Evolutionary conservation across 1,140 invertebrate species (phyloP).

Genomic region (Bombus balteatus): DNA sequence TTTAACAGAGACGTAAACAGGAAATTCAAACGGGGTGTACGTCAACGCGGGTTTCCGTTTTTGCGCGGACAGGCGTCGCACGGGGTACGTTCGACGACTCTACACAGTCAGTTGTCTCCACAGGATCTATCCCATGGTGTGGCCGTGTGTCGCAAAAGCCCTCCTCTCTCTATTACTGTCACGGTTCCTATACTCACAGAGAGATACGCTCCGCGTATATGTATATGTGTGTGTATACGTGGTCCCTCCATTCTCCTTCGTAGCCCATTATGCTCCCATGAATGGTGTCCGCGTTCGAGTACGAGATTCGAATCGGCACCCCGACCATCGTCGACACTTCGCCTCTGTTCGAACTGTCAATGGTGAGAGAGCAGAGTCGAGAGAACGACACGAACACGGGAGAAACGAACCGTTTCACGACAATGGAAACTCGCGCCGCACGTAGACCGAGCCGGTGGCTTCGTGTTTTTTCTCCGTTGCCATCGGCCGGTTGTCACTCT

Average conservation of each 20-base stretch:
- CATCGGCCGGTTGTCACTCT: slow-evolving; percentile 53
- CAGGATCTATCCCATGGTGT: slow-evolving; percentile 28
- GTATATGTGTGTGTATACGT: background rate
- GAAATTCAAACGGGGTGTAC: slow-evolving; percentile 37
- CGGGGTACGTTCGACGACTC: slow-evolving; percentile 25
- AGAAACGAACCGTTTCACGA: slow-evolving; percentile 57
- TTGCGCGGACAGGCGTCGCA: slow-evolving; percentile 45
- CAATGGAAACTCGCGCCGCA: slow-evolving; percentile 59
- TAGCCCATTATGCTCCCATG: slow-evolving; percentile 63
- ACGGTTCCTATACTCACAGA: background rate
- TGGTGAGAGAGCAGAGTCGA: slow-evolving; percentile 39
- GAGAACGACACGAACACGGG: background rate
- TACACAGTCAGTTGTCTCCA: slow-evolving; percentile 9
- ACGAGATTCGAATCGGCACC: slow-evolving; percentile 70
- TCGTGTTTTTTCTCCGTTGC: slow-evolving; percentile 44
- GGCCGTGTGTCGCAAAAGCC: slow-evolving; percentile 29
- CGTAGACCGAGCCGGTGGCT: slow-evolving; percentile 40
- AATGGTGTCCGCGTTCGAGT: slow-evolving; percentile 70
- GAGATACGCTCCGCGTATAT: background rate
- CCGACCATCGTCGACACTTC: slow-evolving; percentile 67
- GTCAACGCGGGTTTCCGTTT: slow-evolving; percentile 64
- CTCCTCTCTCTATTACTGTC: slow-evolving; percentile 16
- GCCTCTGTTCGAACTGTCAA: slow-evolving; percentile 70
- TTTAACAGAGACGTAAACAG: slow-evolving; percentile 57
- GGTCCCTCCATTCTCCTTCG: slow-evolving; percentile 57